phyloP scores from a whole-genome alignment of 2,888 invertebrate species.

The Chloromyia formosa region DNA sequence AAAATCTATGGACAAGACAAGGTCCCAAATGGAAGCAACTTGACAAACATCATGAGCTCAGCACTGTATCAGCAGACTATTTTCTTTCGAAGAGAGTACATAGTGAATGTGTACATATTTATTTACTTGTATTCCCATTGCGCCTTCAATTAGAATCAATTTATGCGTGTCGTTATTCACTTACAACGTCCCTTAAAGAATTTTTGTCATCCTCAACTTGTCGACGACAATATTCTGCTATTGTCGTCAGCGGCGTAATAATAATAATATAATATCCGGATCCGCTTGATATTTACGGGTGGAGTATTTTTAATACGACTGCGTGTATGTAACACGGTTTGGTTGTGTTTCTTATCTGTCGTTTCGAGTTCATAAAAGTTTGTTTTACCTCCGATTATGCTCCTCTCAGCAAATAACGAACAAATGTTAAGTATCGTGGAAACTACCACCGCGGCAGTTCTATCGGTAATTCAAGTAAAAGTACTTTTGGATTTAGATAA shows the following conservation, averaged over 20 bases:
- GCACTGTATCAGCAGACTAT: too few species aligned
- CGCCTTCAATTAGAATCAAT: slow-evolving; percentile 29
- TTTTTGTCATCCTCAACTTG: background rate
- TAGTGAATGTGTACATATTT: too few species aligned
- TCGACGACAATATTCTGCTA: too few species aligned
- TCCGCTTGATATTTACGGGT: background rate
- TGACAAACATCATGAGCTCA: too few species aligned
- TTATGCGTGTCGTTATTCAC: slow-evolving; percentile 17
- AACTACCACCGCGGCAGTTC: background rate
- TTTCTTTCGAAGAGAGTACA: too few species aligned
- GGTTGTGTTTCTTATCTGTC: background rate
- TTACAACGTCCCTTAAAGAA: background rate
- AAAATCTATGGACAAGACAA: too few species aligned
- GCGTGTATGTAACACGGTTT: too few species aligned
- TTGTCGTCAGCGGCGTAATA: background rate
- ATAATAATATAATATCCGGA: too few species aligned
- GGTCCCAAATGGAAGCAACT: too few species aligned
- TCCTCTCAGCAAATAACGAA: background rate
- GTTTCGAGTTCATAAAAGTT: background rate
- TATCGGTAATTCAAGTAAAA: background rate
- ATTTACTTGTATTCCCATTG: background rate
- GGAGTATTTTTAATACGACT: background rate
- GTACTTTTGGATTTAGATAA: slow-evolving; percentile 10
- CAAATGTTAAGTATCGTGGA: background rate
- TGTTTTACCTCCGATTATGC: too few species aligned